phyloP scores from a whole-genome alignment of 2,113 vertebrate species.

The Macrotis lagotis region DNA sequence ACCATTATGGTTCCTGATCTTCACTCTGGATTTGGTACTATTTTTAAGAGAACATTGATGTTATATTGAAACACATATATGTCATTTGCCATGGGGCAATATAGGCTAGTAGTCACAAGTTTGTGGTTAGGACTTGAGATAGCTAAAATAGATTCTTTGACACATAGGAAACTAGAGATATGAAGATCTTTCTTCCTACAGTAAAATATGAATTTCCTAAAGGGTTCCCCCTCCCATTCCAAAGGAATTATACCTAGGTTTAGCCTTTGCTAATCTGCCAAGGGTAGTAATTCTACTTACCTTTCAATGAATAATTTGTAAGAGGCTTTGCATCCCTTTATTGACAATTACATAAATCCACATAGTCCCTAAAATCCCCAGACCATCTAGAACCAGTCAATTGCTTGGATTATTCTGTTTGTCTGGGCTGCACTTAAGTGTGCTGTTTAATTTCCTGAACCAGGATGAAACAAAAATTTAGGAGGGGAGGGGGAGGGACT shows the following conservation, averaged over 20 bases:
- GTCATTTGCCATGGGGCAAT: background rate
- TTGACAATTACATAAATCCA: background rate
- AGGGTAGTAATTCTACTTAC: background rate
- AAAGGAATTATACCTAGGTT: background rate
- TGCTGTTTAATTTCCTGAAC: background rate
- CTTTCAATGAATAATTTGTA: background rate
- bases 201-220: background rate
- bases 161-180: background rate
- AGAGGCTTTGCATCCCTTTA: background rate
- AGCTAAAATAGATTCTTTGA: background rate
- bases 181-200: background rate
- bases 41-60: background rate
- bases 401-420: background rate
- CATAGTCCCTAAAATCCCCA: background rate
- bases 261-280: background rate
- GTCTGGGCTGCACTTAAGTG: background rate
- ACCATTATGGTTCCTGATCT: background rate
- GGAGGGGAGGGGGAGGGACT: background rate
- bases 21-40: background rate
- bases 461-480: background rate
- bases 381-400: background rate
- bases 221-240: background rate
- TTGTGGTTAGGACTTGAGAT: background rate
- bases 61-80: background rate
- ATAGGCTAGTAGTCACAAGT: background rate